These are phyloP conservation scores for Thera britannica DNA, from an alignment of 2,888 invertebrate species.

Conservation along the genomic window DNA sequence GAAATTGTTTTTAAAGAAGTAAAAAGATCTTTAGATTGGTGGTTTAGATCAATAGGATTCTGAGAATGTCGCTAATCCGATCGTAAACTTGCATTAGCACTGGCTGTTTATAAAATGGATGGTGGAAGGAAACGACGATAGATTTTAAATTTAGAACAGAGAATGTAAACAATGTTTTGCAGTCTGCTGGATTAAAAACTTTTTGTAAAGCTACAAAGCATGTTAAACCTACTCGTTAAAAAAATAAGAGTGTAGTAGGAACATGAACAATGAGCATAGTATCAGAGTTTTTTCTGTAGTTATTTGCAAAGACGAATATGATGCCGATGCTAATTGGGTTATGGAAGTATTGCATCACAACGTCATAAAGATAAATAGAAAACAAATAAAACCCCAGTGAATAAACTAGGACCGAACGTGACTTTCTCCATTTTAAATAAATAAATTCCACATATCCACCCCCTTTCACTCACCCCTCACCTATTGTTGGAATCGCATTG, in stretches of 20 bases:
- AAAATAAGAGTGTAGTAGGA: too few relatives aligned
- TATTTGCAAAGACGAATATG: too few relatives aligned
- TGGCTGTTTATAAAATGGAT: constrained; percentile 44
- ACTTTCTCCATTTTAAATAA: constrained; percentile 43
- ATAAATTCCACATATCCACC: constrained; percentile 47
- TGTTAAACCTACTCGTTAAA: too few relatives aligned
- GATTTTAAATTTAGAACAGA: constrained; percentile 36
- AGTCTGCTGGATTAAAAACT: constrained; percentile 15
- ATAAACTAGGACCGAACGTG: constrained; percentile 34
- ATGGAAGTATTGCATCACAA: too few relatives aligned
- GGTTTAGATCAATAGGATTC: constrained; percentile 48
- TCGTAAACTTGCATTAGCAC: constrained; percentile 46
- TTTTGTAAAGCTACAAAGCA: background rate
- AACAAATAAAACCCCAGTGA: constrained; percentile 8
- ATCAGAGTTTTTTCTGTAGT: too few relatives aligned
- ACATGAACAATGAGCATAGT: too few relatives aligned
- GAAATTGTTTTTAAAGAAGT: constrained; percentile 49
- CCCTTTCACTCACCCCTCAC: constrained; percentile 57
- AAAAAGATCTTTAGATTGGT: constrained; percentile 48
- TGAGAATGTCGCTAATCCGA: constrained; percentile 44
- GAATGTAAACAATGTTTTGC: constrained; percentile 35
- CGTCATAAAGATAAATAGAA: background rate
- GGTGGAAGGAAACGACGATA: constrained; percentile 39
- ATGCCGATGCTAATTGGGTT: too few relatives aligned
- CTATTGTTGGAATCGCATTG: constrained; percentile 72